Conservation (phyloP, 2,888 invertebrate species). For the Eupithecia inturbata region DNA sequence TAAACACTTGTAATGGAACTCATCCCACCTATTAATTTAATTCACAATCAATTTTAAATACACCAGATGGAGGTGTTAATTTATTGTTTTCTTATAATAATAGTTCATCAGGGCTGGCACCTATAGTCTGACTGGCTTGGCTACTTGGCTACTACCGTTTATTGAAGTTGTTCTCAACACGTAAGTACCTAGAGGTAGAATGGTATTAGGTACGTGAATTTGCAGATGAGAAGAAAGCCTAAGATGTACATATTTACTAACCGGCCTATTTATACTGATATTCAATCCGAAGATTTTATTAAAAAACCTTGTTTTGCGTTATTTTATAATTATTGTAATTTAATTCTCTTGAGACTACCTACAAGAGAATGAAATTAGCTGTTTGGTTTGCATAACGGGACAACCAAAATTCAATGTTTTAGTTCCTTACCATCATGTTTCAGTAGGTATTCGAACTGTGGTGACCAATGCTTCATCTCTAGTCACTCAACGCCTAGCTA, state of each 20-base stretch:
- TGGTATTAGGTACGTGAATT: too few relatives aligned
- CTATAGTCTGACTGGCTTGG: background rate
- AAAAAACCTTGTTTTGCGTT: too few relatives aligned
- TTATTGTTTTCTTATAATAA: slow-evolving; percentile 23
- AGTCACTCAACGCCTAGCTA: background rate
- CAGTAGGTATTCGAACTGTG: background rate
- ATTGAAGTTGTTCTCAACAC: too few relatives aligned
- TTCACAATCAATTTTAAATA: background rate
- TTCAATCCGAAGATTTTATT: background rate
- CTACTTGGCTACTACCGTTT: too few relatives aligned
- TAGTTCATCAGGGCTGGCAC: slow-evolving; percentile 13
- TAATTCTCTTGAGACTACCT: too few relatives aligned
- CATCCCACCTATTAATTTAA: background rate
- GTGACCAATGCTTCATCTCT: background rate
- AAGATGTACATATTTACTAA: background rate
- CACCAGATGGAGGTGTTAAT: slow-evolving; percentile 16
- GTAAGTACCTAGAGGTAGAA: too few relatives aligned
- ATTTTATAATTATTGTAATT: too few relatives aligned
- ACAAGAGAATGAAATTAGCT: background rate
- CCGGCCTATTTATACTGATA: background rate
- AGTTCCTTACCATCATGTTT: background rate
- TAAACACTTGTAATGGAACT: too few relatives aligned
- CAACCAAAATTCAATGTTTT: background rate
- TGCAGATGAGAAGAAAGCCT: background rate
- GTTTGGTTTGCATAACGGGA: background rate